Percentiles rank a stretch among this genome's conserved stretches.
Evolutionary conservation across 2,888 invertebrate genomes (phyloP).

Genomic region (Lycaena phlaeas): DNA sequence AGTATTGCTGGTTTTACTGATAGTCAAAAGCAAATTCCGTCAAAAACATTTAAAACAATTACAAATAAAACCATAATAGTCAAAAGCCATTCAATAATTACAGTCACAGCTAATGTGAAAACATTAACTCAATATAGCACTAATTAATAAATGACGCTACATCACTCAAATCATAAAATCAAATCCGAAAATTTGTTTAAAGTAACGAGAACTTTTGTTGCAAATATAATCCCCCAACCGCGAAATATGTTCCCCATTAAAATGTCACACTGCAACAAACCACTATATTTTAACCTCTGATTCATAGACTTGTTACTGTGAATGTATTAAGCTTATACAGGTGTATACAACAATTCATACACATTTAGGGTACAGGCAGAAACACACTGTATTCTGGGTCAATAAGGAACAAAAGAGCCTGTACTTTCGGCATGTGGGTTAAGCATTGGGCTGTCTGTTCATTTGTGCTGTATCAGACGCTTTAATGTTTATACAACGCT

Average conservation of each 20-base stretch:
- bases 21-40: too few relatives aligned
- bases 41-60: too few relatives aligned
- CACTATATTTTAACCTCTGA: constrained; percentile 19
- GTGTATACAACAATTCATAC: constrained; percentile 10
- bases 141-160: constrained; percentile 1
- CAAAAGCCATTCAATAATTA: too few relatives aligned
- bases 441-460: neutral
- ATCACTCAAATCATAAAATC: constrained; percentile 30
- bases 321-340: constrained; percentile 17
- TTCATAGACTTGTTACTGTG: constrained; percentile 19
- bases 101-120: too few relatives aligned
- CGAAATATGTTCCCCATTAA: constrained; percentile 40
- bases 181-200: constrained; percentile 34
- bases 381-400: neutral
- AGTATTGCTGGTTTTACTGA: too few relatives aligned
- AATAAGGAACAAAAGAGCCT: neutral
- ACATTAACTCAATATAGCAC: too few relatives aligned
- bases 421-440: neutral
- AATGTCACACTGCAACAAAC: constrained; percentile 22
- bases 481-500: constrained; percentile 4
- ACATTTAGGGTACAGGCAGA: neutral
- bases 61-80: constrained; percentile 2
- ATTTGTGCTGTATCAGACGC: neutral
- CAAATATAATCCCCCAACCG: constrained; percentile 39
- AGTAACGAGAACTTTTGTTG: constrained; percentile 31